Conservation (phyloP, 2,113 vertebrate species). For the Piaya cayana region DNA sequence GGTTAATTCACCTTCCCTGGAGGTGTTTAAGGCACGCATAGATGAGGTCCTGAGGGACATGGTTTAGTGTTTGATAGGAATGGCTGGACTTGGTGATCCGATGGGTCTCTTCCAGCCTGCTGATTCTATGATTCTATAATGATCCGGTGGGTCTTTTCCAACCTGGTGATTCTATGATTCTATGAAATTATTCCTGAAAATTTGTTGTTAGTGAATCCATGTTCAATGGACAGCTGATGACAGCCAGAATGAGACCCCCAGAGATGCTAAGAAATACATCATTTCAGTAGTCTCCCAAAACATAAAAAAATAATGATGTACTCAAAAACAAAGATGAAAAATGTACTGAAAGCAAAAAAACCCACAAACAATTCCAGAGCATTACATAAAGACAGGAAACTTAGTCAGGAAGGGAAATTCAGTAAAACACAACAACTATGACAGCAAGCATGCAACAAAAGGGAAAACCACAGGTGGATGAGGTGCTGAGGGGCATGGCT, state of each 20-base stretch:
- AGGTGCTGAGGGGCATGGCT: too few relatives aligned
- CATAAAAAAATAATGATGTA: accelerated
- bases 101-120: too few relatives aligned
- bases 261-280: accelerated
- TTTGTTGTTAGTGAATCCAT: too few relatives aligned
- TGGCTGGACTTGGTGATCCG: too few relatives aligned
- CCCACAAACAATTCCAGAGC: accelerated
- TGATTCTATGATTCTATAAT: too few relatives aligned
- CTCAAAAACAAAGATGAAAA: accelerated
- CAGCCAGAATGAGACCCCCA: accelerated
- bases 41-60: too few relatives aligned
- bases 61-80: too few relatives aligned
- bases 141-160: too few relatives aligned
- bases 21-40: too few relatives aligned
- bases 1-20: too few relatives aligned
- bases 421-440: not conserved
- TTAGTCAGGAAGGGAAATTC: not conserved
- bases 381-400: not conserved
- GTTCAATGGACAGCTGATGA: not conserved
- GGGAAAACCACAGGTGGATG: not conserved
- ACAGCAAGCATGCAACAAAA: accelerated
- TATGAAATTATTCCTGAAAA: too few relatives aligned
- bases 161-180: too few relatives aligned
- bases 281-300: accelerated
- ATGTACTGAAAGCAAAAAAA: accelerated